These are phyloP conservation scores for Eupithecia pulchellata DNA, from an alignment of 2,888 invertebrate species.

Conservation along the genomic window DNA sequence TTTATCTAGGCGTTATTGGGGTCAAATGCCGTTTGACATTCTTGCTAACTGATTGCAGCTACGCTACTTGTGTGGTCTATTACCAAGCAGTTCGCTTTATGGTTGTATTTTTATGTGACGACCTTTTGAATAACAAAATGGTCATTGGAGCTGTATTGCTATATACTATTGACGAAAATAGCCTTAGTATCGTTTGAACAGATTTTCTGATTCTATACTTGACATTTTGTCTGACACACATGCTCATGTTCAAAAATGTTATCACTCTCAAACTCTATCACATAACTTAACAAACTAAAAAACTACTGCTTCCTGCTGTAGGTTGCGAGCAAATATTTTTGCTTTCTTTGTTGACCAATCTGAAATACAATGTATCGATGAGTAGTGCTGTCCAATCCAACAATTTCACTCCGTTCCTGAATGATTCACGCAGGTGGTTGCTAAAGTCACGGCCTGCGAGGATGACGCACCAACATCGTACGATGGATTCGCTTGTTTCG, in stretches of 20 bases:
- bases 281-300: neutral
- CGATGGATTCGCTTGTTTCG: constrained; percentile 39
- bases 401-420: constrained; percentile 27
- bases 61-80: constrained; percentile 49
- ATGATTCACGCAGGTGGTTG: constrained; percentile 41
- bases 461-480: constrained; percentile 42
- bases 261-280: neutral
- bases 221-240: neutral
- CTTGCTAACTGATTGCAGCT: constrained; percentile 46
- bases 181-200: neutral
- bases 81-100: constrained; percentile 25
- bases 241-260: neutral
- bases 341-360: neutral
- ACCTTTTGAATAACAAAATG: constrained; percentile 35
- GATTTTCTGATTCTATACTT: neutral
- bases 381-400: constrained; percentile 14
- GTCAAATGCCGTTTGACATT: constrained; percentile 54
- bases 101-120: constrained; percentile 28
- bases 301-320: neutral
- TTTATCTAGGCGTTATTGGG: constrained; percentile 44
- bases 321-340: neutral
- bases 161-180: neutral
- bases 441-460: constrained; percentile 31
- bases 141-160: neutral
- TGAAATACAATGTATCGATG: neutral